These are phyloP conservation scores for Formica aserva DNA, from an alignment of 2,888 invertebrate species.

Conservation along the genomic window DNA sequence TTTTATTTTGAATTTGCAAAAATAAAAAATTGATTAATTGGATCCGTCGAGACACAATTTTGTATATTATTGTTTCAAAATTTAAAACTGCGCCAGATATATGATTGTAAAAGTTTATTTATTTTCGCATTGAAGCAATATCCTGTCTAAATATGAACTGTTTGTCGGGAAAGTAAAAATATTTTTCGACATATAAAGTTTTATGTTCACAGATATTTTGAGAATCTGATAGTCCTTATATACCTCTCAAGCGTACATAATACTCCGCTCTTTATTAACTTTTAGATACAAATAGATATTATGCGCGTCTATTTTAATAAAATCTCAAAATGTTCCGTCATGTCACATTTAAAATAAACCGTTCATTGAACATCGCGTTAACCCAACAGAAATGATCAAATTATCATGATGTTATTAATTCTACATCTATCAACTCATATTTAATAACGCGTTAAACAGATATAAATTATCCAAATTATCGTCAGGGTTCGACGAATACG, in stretches of 20 bases:
- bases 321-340: constrained; percentile 8
- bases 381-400: constrained; percentile 39
- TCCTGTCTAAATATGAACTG: background rate
- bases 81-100: background rate
- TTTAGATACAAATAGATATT: background rate
- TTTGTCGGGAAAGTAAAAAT: background rate
- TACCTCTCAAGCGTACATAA: background rate
- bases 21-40: background rate
- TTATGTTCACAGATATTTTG: background rate
- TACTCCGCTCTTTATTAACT: background rate
- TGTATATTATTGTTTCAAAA: background rate
- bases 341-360: constrained; percentile 10
- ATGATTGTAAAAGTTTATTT: background rate
- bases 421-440: constrained; percentile 28
- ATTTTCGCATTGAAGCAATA: background rate
- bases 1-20: background rate
- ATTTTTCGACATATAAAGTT: background rate
- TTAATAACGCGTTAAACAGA: constrained; percentile 41
- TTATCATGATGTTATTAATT: constrained; percentile 44
- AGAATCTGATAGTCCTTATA: background rate
- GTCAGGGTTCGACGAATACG: constrained; percentile 6
- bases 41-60: background rate
- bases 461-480: constrained; percentile 46
- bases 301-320: background rate
- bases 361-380: constrained; percentile 37